Evolutionary conservation across 2,113 vertebrate species (phyloP), one percentile per base, ranked within the genome.

Genomic region (Phalacrocorax carbo): DNA sequence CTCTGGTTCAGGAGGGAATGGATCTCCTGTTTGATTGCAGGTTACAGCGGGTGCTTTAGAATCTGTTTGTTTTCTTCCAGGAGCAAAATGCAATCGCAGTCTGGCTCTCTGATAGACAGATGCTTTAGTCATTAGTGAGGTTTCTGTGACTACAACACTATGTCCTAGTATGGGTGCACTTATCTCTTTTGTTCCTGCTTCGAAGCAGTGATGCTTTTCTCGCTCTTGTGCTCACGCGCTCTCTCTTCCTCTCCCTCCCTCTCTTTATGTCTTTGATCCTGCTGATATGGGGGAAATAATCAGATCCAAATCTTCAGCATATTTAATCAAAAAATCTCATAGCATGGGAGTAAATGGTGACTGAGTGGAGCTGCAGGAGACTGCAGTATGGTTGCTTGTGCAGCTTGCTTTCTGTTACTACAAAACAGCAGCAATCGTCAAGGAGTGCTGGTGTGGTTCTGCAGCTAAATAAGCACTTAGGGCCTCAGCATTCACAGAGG

Each of bases 171-270:
- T 70, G 94, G 89, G 82, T 91, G 94, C 89, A 71, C 82, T 96
- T 94, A 71, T 40, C 83, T 94, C 97, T 97, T 97, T 97, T 97
- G 97, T 97, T 97, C 95, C 79, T 66, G 55, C 54, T 90, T 97
- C 23, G 66, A 91, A 82, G 92, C 86, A 85, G 69, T 26, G 83
- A 88, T 88, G 95, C 76, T 78, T 85, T 76, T 58, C 90, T 94
- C 3, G 2, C 87, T 80, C 71, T 71, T 72, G 48, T 76, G 88
- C 94, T 97, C 90, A 90, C 34, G 15, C 27, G 44, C 87, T 84
- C 4, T 84, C 57, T 75, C 60, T 38, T 40, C 60, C 64, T 61
- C 90, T 62, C 82, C 8, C 55, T 73, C 42, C n/a, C n/a, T 26
- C 69, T 65, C n/a, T 26, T 65, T 65, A 26, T 65, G 62, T 40